Evolutionary conservation across 2,113 vertebrate species (phyloP), one percentile per base, ranked within the genome.

Genomic region (Nothocercus nigrocapillus): DNA sequence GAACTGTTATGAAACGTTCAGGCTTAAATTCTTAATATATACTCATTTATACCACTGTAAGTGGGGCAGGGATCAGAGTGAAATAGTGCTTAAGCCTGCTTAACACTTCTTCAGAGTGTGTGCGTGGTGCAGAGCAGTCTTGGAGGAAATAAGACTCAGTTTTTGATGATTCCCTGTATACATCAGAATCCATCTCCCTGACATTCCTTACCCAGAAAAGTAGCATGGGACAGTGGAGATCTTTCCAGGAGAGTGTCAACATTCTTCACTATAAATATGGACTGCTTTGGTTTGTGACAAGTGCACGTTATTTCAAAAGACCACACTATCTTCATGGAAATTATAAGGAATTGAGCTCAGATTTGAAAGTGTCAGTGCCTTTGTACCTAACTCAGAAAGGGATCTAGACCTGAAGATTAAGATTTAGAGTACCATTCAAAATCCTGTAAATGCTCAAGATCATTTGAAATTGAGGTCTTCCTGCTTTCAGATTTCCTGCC

Each of bases 401-500:
- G 5, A 47, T 8, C 18, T 64, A 28, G 3, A 21, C 1, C 1
- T 76, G 18, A 79, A 93, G 67, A 24, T 76, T 40, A 85, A 13
- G 40, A 68, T 87, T 74, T 61, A 75, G 38, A 22, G 85, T 1
- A 11, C 9, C 6, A 75, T 40, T 38, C 17, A 17, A 27, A 95
- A 47, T 63, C 36, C 40, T 54, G 3, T 76, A 90, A 80, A 59
- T 61, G 32, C 11, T 61, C 7, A 10, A 38, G 30, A 70, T 47
- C 1, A 1, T 24, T 8, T 38, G 28, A 73, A 58, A 77, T 42
- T 59, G 45, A 45, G 82, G 72, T 77, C 28, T 7, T n/a, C n/a
- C n/a, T n/a, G n/a, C n/a, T 49, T 82, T 91, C 47, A 77, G 40
- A 54, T 30, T 85, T 73, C 47, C 40, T 93, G 62, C 28, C 22